These are phyloP conservation scores for Rambutsinella grinnellia DNA, from an alignment of 2,888 invertebrate species.

Conservation along the genomic window DNA sequence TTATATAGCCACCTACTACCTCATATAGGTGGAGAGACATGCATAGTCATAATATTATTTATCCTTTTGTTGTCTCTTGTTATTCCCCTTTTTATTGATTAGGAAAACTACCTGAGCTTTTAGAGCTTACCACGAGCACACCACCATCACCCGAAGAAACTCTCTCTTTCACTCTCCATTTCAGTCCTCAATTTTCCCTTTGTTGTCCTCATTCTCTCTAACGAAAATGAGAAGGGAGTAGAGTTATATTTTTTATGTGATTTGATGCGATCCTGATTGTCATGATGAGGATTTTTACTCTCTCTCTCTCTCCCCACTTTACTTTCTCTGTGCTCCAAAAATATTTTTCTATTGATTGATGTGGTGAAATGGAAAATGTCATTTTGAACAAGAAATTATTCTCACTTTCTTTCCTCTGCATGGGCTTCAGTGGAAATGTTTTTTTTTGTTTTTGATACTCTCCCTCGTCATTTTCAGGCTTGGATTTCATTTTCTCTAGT, in stretches of 20 bases:
- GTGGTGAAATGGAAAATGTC: conserved; percentile 8
- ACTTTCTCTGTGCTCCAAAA: not conserved
- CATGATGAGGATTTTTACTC: not conserved
- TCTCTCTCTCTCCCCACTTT: not conserved
- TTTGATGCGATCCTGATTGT: not conserved
- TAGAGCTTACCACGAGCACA: not conserved
- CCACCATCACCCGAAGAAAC: not conserved
- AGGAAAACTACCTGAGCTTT: not conserved
- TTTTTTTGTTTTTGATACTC: not conserved
- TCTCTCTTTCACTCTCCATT: not conserved
- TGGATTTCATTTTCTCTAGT: conserved; percentile 1
- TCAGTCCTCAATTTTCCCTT: not conserved
- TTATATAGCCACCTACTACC: too few relatives aligned
- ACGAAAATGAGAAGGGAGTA: not conserved
- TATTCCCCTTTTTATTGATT: not conserved
- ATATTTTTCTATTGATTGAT: conserved; percentile 4
- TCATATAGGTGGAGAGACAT: too few relatives aligned
- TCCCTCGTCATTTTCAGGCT: not conserved
- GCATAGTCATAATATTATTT: too few relatives aligned
- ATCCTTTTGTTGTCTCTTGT: too few relatives aligned
- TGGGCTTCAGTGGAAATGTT: not conserved
- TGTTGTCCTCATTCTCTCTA: not conserved
- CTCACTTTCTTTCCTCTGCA: not conserved
- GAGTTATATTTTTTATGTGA: too few relatives aligned
- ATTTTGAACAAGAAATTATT: not conserved